A percentile compares a stretch with the other conserved stretches of the same genome.
Evolutionary conservation across 1,140 invertebrate species (phyloP).

Genomic region (Aphelinus certus): DNA sequence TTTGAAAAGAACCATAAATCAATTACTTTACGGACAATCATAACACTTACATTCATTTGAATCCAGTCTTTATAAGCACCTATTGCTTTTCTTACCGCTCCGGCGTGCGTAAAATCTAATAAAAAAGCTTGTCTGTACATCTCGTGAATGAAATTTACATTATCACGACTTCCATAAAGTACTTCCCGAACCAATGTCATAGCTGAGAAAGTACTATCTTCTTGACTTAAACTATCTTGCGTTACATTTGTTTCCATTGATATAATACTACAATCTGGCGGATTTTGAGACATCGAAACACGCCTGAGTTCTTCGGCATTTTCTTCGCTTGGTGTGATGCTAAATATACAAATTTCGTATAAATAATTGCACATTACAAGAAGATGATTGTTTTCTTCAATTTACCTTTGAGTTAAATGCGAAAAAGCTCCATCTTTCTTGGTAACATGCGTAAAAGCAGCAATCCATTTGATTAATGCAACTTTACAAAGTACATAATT

Average conservation of each 20-base stretch:
- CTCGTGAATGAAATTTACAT: constrained; percentile 95
- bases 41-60: constrained; percentile 79
- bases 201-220: constrained; percentile 57
- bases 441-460: constrained; percentile 82
- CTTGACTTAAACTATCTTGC: constrained; percentile 55
- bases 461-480: constrained; percentile 88
- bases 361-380: not conserved
- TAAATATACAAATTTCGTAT: constrained; percentile 33
- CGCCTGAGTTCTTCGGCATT: constrained; percentile 55
- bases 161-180: constrained; percentile 87
- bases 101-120: constrained; percentile 87
- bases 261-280: constrained; percentile 53
- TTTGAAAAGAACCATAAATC: not conserved
- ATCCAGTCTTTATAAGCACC: constrained; percentile 97
- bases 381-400: not conserved
- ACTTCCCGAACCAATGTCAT: constrained; percentile 82
- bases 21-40: constrained; percentile 15
- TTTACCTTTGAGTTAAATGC: constrained; percentile 57
- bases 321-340: constrained; percentile 59
- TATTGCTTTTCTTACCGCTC: constrained; percentile 88
- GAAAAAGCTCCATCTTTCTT: constrained; percentile 68
- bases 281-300: constrained; percentile 58
- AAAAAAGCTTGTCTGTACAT: constrained; percentile 93
- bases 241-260: constrained; percentile 55
- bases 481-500: constrained; percentile 81